Conservation (phyloP, 2,113 vertebrate species). For the Microtus oregoni region DNA sequence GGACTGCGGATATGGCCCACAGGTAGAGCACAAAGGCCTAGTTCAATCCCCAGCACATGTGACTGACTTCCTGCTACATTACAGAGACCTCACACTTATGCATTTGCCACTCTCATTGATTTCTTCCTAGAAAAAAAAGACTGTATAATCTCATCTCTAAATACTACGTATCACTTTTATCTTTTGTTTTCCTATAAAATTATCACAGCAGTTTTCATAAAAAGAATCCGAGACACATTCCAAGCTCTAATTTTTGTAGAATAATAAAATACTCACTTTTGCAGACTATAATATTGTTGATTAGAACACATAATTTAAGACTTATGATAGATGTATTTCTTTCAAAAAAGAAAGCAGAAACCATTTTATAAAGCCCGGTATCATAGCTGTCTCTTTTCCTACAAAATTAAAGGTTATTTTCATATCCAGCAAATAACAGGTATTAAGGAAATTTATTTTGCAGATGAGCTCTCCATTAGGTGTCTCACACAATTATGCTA, state of each 20-base stretch:
- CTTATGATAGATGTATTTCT: neutral
- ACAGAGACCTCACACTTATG: neutral
- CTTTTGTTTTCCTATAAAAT: neutral
- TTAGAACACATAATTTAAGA: conserved; percentile 12
- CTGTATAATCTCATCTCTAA: neutral
- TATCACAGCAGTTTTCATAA: neutral
- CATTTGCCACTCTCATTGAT: neutral
- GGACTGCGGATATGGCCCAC: neutral
- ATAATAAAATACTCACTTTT: neutral
- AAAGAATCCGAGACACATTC: neutral
- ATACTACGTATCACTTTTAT: neutral
- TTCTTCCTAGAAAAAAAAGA: neutral
- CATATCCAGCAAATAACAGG: neutral
- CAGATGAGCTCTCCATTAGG: conserved; percentile 4
- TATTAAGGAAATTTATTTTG: neutral
- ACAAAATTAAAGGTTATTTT: neutral
- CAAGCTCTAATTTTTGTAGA: neutral
- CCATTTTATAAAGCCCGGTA: neutral
- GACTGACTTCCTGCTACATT: neutral
- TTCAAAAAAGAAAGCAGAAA: neutral
- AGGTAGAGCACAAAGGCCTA: neutral
- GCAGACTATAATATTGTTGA: neutral
- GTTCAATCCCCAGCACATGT: neutral
- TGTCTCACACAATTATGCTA: neutral
- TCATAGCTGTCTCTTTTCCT: neutral